Conservation (phyloP, 2,888 invertebrate species). For the Lasioglossum marginatum region DNA sequence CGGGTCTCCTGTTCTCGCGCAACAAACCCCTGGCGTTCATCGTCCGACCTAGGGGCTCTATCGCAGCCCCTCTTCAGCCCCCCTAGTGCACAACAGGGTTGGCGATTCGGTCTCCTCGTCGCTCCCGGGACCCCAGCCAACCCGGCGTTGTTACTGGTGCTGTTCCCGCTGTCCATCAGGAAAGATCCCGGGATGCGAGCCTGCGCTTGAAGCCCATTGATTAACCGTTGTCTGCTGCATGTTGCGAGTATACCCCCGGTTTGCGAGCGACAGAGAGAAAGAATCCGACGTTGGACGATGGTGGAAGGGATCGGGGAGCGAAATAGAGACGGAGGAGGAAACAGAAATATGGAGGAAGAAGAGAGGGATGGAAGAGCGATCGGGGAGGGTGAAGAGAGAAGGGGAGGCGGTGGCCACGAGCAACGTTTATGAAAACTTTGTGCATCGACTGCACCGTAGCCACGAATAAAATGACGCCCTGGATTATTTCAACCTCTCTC, state of each 20-base stretch:
- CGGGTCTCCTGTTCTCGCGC: neutral
- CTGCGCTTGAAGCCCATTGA: slow-evolving; percentile 83
- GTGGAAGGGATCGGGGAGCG: slow-evolving; percentile 10
- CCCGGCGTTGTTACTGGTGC: slow-evolving; percentile 65
- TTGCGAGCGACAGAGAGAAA: slow-evolving; percentile 45
- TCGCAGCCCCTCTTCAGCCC: slow-evolving; percentile 22
- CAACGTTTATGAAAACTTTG: slow-evolving; percentile 81
- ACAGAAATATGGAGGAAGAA: neutral
- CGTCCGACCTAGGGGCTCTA: slow-evolving; percentile 26
- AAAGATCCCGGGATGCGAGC: slow-evolving; percentile 79
- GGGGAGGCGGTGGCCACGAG: slow-evolving; percentile 62
- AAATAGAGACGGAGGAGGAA: neutral
- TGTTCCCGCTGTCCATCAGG: slow-evolving; percentile 80
- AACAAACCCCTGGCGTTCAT: neutral
- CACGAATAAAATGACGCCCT: slow-evolving; percentile 70
- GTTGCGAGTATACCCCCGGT: slow-evolving; percentile 60
- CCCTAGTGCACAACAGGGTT: neutral
- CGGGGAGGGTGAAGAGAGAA: neutral
- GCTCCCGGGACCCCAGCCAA: slow-evolving; percentile 30
- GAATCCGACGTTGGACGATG: slow-evolving; percentile 4
- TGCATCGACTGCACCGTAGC: slow-evolving; percentile 73
- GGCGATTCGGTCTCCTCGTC: slow-evolving; percentile 4
- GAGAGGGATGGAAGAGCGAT: neutral
- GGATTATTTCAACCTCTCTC: slow-evolving; percentile 62
- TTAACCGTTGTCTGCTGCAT: slow-evolving; percentile 82